These are phyloP conservation scores for Schizotus pectinicornis DNA, from an alignment of 2,888 invertebrate genomes.

Conservation along the genomic window DNA sequence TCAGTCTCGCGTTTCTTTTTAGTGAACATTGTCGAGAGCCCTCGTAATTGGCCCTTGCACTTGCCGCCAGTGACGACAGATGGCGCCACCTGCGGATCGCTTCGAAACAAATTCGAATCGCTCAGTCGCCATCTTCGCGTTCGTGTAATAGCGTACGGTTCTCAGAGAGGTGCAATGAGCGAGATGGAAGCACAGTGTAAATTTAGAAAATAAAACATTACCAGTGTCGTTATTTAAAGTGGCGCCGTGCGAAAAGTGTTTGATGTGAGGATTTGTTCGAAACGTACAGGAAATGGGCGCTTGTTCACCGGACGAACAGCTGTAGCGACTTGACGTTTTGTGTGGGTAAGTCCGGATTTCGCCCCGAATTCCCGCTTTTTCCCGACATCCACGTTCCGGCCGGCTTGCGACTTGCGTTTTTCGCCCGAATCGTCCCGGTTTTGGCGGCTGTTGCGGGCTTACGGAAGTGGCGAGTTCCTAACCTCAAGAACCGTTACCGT, in stretches of 20 bases:
- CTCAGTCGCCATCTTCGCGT: constrained; percentile 43
- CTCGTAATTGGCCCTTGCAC: too few relatives aligned
- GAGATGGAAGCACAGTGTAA: constrained; percentile 51
- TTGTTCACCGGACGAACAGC: constrained; percentile 22
- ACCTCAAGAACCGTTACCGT: constrained; percentile 27
- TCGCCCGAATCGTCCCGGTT: neutral
- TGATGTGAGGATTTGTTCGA: constrained; percentile 44
- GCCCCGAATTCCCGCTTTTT: too few relatives aligned
- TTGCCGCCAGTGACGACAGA: neutral
- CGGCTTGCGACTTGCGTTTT: too few relatives aligned
- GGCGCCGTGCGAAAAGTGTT: constrained; percentile 45
- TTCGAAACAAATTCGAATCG: constrained; percentile 40
- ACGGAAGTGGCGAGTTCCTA: constrained; percentile 15
- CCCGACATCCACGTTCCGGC: too few relatives aligned
- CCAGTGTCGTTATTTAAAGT: constrained; percentile 48
- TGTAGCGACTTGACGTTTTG: constrained; percentile 11
- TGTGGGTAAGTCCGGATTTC: neutral
- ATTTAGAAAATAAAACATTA: constrained; percentile 50
- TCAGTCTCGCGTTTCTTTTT: too few relatives aligned
- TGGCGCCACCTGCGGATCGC: constrained; percentile 3
- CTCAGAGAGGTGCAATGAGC: constrained; percentile 42
- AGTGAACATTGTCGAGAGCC: too few relatives aligned
- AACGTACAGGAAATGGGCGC: constrained; percentile 44
- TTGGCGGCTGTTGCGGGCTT: neutral
- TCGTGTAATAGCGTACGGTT: constrained; percentile 37